phyloP scores from a whole-genome alignment of 2,888 invertebrate genomes.

The Dryobota labecula region DNA sequence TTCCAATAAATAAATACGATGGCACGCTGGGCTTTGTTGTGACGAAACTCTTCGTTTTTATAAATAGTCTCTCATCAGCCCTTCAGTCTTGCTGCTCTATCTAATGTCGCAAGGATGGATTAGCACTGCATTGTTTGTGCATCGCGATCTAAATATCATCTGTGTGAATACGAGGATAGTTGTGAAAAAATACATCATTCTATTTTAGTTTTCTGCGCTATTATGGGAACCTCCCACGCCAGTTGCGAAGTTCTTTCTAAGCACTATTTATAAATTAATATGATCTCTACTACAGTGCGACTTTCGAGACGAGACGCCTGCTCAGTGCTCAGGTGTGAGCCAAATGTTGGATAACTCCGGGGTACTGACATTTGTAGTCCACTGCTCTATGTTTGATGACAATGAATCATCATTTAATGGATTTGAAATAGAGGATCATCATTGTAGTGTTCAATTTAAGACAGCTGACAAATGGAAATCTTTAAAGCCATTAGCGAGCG shows the following conservation, averaged over 20 bases:
- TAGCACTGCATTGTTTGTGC: constrained; percentile 57
- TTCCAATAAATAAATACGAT: constrained; percentile 73
- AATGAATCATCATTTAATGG: constrained; percentile 64
- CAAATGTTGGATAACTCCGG: constrained; percentile 69
- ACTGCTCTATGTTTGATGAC: constrained; percentile 45
- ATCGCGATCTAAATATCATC: constrained; percentile 53
- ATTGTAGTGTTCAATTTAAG: constrained; percentile 19
- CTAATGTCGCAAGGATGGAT: constrained; percentile 65
- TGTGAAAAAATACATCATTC: constrained; percentile 65
- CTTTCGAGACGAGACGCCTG: constrained; percentile 24
- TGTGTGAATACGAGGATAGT: constrained; percentile 60
- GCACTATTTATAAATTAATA: constrained; percentile 66
- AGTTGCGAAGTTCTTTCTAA: constrained; percentile 74
- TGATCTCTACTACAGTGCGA: constrained; percentile 45
- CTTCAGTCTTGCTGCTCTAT: constrained; percentile 68
- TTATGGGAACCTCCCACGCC: constrained; percentile 74
- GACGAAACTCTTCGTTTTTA: constrained; percentile 74
- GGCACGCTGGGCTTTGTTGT: constrained; percentile 75
- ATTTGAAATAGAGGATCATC: constrained; percentile 48
- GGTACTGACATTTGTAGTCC: constrained; percentile 64
- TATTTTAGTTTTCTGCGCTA: constrained; percentile 73
- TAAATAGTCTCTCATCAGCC: constrained; percentile 72
- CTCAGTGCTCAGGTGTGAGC: constrained; percentile 72
- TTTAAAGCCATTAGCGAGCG: constrained; percentile 26
- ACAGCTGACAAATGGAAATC: constrained; percentile 37